Evolutionary conservation across 2,113 vertebrate species (phyloP), one percentile per base, ranked within the genome.

Genomic region (Malurus alboscapulatus): DNA sequence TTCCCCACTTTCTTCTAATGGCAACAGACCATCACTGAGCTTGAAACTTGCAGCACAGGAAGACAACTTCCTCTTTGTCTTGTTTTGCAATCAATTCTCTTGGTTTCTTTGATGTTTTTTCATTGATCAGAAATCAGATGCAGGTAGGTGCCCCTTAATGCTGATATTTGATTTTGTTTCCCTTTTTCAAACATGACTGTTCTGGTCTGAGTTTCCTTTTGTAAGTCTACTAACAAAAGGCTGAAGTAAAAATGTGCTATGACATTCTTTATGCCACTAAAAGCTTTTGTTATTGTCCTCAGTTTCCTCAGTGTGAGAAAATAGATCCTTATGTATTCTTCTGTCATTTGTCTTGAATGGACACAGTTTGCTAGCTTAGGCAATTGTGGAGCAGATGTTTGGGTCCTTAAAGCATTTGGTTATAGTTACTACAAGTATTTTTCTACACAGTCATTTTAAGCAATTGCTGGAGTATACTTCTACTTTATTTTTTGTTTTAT

Each of bases 301-400:
- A 20, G 11, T 82, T 88, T 88, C 61, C 20, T 44, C 47, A 86
- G 8, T 27, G 22, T 12, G 10, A 65, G 21, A 65, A 30, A 77
- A 65, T 27, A 6, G 1, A 0, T 32, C 11, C 30, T 55, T 59
- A 42, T 14, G 21, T 14, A 14, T 44, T 87, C 16, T 63, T 73
- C 67, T 47, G 24, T 26, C 4, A 9, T 10, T 51, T 83, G 2
- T 44, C 38, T 67, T 67, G 15, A 48, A 30, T 25, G 14, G 16
- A 62, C 20, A 34, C 2, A 30, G 8, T 30, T 55, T 32, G 21
- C 32, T 53, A 54, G 5, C 9, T 82, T 25, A 62, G 26, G 5
- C 2, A 74, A 16, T 26, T 25, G 51, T 5, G 3, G 3, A n/a
- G 45, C 13, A 34, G 44, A 73, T 4, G 4, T 1, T 4, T n/a